Evolutionary conservation across 2,888 invertebrate species (phyloP).

Genomic region (Tetranychus truncatus): DNA sequence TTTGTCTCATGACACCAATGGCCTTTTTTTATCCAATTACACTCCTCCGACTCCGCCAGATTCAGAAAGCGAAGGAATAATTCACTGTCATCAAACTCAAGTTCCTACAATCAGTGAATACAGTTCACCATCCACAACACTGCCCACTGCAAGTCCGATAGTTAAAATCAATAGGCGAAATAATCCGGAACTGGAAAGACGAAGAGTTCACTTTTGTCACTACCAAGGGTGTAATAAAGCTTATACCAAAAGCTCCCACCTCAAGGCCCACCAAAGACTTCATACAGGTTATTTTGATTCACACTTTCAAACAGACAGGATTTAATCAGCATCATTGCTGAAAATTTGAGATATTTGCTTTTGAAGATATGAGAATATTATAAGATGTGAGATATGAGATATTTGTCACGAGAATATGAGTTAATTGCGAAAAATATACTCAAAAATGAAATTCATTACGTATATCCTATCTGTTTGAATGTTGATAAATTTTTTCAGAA

Average conservation of each 20-base stretch:
- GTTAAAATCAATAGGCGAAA: conserved; percentile 56
- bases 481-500: neutral
- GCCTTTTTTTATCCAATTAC: conserved; percentile 7
- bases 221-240: conserved; percentile 92
- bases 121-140: neutral
- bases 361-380: no score
- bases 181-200: conserved; percentile 86
- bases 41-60: conserved; percentile 14
- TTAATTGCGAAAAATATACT: no score
- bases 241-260: conserved; percentile 90
- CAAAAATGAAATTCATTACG: no score
- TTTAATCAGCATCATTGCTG: neutral
- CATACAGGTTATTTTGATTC: conserved; percentile 59
- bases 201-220: conserved; percentile 87
- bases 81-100: neutral
- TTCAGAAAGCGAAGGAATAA: conserved; percentile 6
- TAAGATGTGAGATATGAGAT: no score
- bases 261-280: conserved; percentile 91
- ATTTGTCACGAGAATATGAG: no score
- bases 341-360: no score
- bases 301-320: neutral
- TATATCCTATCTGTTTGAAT: neutral
- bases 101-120: neutral
- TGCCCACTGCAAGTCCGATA: neutral
- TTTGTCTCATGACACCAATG: neutral